Conservation (phyloP, 2,888 invertebrate genomes). For the Apodemia duryi region DNA sequence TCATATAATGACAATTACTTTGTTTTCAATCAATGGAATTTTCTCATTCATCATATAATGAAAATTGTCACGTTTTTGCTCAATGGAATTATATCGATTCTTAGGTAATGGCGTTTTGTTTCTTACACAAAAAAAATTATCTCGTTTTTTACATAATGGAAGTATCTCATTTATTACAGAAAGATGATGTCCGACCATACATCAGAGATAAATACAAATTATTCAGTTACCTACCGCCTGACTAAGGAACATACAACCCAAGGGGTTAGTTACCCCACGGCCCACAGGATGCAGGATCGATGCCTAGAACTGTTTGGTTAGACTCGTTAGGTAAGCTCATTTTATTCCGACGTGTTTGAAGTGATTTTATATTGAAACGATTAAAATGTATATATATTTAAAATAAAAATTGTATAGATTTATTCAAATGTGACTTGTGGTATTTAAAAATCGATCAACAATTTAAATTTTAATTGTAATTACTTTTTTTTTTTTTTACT, state of each 20-base stretch:
- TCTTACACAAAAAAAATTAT: neutral
- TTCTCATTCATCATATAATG: too few species aligned
- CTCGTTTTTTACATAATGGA: neutral
- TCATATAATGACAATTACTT: too few species aligned
- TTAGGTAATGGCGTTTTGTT: too few species aligned
- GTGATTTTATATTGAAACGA: slow-evolving; percentile 6
- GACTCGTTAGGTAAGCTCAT: slow-evolving; percentile 5
- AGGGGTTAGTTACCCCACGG: too few species aligned
- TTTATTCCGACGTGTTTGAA: slow-evolving; percentile 3
- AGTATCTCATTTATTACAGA: slow-evolving; percentile 75
- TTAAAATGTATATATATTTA: slow-evolving; percentile 7
- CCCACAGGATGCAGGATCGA: slow-evolving; percentile 3
- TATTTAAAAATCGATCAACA: too few species aligned
- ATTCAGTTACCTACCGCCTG: slow-evolving; percentile 92
- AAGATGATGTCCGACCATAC: slow-evolving; percentile 94
- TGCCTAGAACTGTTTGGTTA: slow-evolving; percentile 5
- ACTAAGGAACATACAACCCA: slow-evolving; percentile 62
- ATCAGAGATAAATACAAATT: slow-evolving; percentile 94
- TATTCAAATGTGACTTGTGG: neutral
- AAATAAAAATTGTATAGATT: neutral
- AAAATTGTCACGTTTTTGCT: too few species aligned
- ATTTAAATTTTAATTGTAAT: too few species aligned
- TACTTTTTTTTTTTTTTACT: too few species aligned
- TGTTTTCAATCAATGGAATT: too few species aligned
- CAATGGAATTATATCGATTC: too few species aligned